Conservation (phyloP, 2,113 vertebrate species). For the Gasterosteus nipponicus region DNA sequence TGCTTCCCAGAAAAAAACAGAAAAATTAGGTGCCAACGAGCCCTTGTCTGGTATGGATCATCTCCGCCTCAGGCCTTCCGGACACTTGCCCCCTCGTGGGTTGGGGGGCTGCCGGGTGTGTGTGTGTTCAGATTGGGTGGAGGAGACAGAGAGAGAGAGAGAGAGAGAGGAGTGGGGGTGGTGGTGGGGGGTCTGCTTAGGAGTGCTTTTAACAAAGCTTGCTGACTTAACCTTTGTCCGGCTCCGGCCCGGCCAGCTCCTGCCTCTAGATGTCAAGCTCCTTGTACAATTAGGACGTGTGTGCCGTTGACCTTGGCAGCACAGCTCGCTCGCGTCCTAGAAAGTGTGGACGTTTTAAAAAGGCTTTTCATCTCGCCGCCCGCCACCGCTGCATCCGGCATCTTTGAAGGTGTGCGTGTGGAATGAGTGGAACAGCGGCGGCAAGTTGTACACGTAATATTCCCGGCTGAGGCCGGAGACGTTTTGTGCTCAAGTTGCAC, state of each 20-base stretch:
- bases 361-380: constrained; percentile 52
- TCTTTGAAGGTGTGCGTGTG: constrained; percentile 42
- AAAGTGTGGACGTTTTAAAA: constrained; percentile 84
- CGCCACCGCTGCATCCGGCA: constrained; percentile 52
- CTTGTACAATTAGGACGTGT: constrained; percentile 94
- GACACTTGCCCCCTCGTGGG: constrained; percentile 59
- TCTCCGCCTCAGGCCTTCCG: constrained; percentile 65
- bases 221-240: constrained; percentile 97
- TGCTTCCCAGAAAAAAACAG: constrained; percentile 63
- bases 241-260: constrained; percentile 85
- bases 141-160: constrained; percentile 11
- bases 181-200: constrained; percentile 78
- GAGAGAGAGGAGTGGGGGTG: constrained; percentile 59
- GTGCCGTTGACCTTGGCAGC: constrained; percentile 92
- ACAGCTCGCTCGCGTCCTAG: constrained; percentile 80
- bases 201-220: constrained; percentile 87
- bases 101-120: constrained; percentile 30
- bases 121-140: constrained; percentile 7
- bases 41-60: constrained; percentile 72
- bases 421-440: background rate
- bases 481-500: background rate
- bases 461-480: background rate
- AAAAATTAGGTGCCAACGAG: constrained; percentile 74
- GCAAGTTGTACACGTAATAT: background rate
- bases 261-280: constrained; percentile 92